Percentiles rank a stretch among this genome's conserved stretches.
These are phyloP conservation scores for Rostratula benghalensis DNA, from an alignment of 2,113 vertebrate genomes.

Conservation along the genomic window DNA sequence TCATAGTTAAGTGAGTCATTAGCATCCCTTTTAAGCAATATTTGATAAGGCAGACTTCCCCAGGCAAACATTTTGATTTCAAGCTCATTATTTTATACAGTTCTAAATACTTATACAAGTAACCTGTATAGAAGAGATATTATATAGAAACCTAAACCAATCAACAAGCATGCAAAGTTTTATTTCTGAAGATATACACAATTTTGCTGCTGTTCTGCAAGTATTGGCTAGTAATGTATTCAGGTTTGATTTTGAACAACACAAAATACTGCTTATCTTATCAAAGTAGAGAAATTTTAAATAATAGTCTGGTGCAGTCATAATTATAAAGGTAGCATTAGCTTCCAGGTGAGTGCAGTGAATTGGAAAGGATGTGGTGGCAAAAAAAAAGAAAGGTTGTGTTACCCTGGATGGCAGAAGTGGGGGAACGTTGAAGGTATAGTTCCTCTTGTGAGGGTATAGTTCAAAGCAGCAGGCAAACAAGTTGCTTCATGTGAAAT, in stretches of 20 bases:
- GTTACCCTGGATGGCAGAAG: not conserved
- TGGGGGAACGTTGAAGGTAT: not conserved
- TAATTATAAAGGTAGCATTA: not conserved
- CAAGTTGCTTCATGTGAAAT: not conserved
- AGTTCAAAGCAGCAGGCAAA: not conserved
- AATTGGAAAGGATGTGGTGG: not conserved
- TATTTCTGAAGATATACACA: not conserved
- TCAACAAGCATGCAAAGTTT: not conserved
- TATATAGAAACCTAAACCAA: not conserved
- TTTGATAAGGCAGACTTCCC: not conserved
- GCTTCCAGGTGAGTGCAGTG: not conserved
- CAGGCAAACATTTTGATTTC: not conserved
- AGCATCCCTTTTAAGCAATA: not conserved
- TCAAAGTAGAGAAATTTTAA: not conserved
- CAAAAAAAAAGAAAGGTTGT: not conserved
- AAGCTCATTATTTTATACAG: not conserved
- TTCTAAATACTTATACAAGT: not conserved
- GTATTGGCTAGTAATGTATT: not conserved
- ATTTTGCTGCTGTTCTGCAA: not conserved
- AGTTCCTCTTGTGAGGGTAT: not conserved
- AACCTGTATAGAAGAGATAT: not conserved
- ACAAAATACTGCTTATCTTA: not conserved
- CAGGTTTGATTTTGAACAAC: not conserved
- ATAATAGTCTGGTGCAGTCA: not conserved
- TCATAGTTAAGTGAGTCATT: constrained; percentile 9